Percentiles rank a stretch among this genome's conserved stretches.
Conservation (phyloP, 2,797 vertebrate genomes). For the Diplodus puntazzo region DNA sequence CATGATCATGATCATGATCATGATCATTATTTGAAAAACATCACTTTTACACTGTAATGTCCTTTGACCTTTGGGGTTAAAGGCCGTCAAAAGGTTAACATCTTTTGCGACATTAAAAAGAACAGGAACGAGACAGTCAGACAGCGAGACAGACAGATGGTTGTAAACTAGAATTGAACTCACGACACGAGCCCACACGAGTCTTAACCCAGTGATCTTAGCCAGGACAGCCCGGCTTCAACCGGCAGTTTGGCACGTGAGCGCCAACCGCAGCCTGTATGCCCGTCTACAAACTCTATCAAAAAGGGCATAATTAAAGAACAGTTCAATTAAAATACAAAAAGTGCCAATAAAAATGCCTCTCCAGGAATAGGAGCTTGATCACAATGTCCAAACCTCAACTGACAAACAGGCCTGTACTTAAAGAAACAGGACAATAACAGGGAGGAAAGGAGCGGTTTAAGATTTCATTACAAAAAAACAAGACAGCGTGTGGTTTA, state of each 20-base stretch:
- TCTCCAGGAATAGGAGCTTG: constrained; percentile 67
- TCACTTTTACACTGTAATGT: constrained; percentile 9
- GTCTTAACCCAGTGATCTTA: constrained; percentile 22
- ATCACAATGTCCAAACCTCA: constrained; percentile 71
- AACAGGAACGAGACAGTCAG: constrained; percentile 18
- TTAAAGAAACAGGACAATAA: constrained; percentile 70
- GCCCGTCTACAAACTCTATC: constrained; percentile 54
- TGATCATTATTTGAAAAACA: not conserved
- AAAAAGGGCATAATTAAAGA: constrained; percentile 70
- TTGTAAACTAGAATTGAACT: constrained; percentile 36
- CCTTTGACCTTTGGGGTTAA: constrained; percentile 16
- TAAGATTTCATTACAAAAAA: constrained; percentile 48
- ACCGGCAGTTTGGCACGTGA: constrained; percentile 30
- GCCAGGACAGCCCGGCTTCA: constrained; percentile 34
- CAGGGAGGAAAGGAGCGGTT: constrained; percentile 47
- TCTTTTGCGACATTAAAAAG: constrained; percentile 16
- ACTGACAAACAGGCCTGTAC: constrained; percentile 44
- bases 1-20: too few relatives aligned
- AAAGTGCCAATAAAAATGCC: constrained; percentile 63
- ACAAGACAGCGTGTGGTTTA: not conserved
- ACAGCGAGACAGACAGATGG: constrained; percentile 20
- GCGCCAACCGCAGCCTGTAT: constrained; percentile 52
- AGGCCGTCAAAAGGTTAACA: constrained; percentile 12
- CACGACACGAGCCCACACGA: constrained; percentile 19
- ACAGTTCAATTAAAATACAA: constrained; percentile 60